phyloP scores from a whole-genome alignment of 2,888 invertebrate species.

The Elysia crispata region DNA sequence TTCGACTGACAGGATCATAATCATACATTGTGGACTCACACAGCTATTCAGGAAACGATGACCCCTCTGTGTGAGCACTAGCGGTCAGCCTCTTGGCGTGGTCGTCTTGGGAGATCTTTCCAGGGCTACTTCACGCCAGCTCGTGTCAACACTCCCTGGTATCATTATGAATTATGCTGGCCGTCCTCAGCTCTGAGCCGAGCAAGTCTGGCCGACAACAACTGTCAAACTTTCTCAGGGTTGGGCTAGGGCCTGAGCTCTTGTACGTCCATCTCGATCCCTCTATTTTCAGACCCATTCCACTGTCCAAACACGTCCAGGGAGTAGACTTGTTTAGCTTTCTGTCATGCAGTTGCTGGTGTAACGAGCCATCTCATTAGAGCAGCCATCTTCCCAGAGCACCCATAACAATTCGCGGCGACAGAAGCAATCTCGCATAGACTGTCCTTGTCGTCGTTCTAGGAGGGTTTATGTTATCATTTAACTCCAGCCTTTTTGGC shows the following conservation, averaged over 20 bases:
- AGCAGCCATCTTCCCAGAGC: neutral
- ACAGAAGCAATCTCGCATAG: conserved; percentile 45
- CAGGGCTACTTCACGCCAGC: neutral
- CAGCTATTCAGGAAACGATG: too few relatives aligned
- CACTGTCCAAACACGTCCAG: conserved; percentile 40
- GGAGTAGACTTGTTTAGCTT: conserved; percentile 40
- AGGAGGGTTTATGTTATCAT: neutral
- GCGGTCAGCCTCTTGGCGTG: too few relatives aligned
- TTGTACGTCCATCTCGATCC: conserved; percentile 34
- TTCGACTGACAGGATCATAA: too few relatives aligned
- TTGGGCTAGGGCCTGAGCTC: neutral
- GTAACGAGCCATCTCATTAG: conserved; percentile 46
- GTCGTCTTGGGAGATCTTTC: too few relatives aligned
- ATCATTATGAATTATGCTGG: conserved; percentile 50
- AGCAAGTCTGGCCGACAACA: neutral
- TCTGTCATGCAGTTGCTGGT: conserved; percentile 29
- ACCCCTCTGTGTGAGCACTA: too few relatives aligned
- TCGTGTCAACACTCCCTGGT: conserved; percentile 46
- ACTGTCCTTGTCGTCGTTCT: conserved; percentile 21
- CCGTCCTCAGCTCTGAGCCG: neutral
- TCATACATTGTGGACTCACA: too few relatives aligned
- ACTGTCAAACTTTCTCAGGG: conserved; percentile 26
- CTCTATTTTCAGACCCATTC: neutral
- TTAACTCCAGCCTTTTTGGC: too few relatives aligned
- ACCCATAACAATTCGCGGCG: conserved; percentile 47